Conservation (phyloP, 2,797 vertebrate species). For the Crenichthys baileyi region DNA sequence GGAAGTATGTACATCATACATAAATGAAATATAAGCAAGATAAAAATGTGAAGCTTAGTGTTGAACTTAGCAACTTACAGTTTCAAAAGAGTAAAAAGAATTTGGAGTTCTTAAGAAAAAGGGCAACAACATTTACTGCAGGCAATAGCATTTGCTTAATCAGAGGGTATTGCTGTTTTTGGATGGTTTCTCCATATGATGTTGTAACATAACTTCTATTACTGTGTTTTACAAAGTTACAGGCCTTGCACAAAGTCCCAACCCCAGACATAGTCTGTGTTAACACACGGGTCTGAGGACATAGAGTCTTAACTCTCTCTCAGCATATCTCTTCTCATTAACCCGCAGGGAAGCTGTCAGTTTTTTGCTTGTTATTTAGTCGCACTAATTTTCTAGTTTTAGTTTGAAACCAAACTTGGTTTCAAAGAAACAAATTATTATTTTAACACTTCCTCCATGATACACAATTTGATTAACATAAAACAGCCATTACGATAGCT, state of each 20-base stretch:
- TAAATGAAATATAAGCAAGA: background rate
- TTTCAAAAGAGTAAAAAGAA: background rate
- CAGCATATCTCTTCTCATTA: background rate
- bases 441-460: no score
- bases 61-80: background rate
- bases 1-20: background rate
- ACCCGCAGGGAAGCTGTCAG: background rate
- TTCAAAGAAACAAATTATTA: no score
- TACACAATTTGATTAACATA: no score
- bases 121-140: background rate
- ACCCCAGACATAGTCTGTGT: slow-evolving; percentile 4
- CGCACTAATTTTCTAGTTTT: background rate
- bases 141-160: background rate
- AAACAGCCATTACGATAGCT: no score
- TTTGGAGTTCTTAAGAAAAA: background rate
- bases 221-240: slow-evolving; percentile 37
- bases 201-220: slow-evolving; percentile 44
- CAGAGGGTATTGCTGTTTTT: background rate
- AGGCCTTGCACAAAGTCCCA: slow-evolving; percentile 36
- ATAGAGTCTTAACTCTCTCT: background rate
- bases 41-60: background rate
- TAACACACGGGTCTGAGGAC: background rate
- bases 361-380: background rate
- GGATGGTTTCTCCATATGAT: slow-evolving; percentile 5
- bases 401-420: background rate